Evolutionary conservation across 2,888 invertebrate genomes (phyloP), one percentile per base, ranked within the genome.

Genomic region (Theretra japonica): DNA sequence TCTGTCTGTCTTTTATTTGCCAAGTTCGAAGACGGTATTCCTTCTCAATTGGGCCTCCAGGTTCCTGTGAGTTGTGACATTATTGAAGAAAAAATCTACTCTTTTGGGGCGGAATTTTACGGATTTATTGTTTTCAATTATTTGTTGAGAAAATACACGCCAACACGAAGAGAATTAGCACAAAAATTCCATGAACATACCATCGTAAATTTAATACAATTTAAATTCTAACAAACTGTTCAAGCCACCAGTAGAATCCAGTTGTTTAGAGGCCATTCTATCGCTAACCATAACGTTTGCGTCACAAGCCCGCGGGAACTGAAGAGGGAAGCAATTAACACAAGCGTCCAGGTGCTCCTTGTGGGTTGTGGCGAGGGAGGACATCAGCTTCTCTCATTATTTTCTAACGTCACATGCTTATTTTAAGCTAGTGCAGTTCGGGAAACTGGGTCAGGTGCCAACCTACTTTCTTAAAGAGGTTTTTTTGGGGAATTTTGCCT

Each of bases 261-360:
- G 25, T 25, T 25, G 58, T 25, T 58, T 58, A 25, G 5, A 58
- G 25, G 15, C 6, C 59, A 28, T 30, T 60, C 30, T 7, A 60
- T 30, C 28, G 6, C 33, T 62, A 21, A 33, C 62, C 21, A 21
- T 33, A 8, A 62, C 33, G 33, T 62, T 62, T 62, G 62, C 33
- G 41, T 62, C 41, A 62, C 15, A 58, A 58, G 58, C 23, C 17
- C 25, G 23, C n/a, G 58, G 25, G 15, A 17, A n/a, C 62, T 62
- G 33, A n/a, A 62, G 41, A 41, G 41, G 62, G 62, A 62, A 62
- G 21, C 41, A 62, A 62, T 62, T 62, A 62, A 33, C 21, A 21
- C 33, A 62, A 62, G 41, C 15, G 62, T 62, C 21, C 33, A 41
- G 62, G 62, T 62, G 30, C 21, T 33, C 21, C 33, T 41, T 30